A percentile compares a stretch with the other conserved stretches of the same genome.
Evolutionary conservation across 2,888 invertebrate species (phyloP).

Genomic region (Ophioninae sp.): DNA sequence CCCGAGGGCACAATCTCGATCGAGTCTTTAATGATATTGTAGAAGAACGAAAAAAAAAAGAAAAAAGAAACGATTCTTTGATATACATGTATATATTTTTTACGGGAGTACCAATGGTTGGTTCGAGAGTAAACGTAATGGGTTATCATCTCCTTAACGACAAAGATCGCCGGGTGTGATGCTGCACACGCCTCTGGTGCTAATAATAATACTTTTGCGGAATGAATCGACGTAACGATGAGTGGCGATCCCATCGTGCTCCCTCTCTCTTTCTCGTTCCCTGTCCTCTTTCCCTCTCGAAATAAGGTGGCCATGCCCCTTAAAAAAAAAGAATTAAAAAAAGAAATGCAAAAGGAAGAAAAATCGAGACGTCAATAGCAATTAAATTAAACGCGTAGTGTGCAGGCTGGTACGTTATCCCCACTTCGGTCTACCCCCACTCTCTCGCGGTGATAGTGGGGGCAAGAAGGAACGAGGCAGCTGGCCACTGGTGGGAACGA

Average conservation of each 20-base stretch:
- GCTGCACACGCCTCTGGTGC: slow-evolving; percentile 36
- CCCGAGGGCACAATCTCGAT: slow-evolving; percentile 7
- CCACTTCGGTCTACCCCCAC: not conserved
- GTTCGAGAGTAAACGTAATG: slow-evolving; percentile 37
- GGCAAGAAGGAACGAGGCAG: slow-evolving; percentile 66
- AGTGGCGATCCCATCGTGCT: slow-evolving; percentile 47
- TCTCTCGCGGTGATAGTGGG: not conserved
- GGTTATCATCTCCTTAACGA: slow-evolving; percentile 46
- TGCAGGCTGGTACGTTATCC: slow-evolving; percentile 55
- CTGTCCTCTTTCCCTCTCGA: slow-evolving; percentile 15
- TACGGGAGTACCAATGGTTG: not conserved
- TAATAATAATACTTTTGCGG: slow-evolving; percentile 59
- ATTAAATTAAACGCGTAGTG: slow-evolving; percentile 76
- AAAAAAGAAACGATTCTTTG: not conserved
- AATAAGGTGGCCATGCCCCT: slow-evolving; percentile 47
- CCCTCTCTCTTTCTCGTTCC: slow-evolving; percentile 3
- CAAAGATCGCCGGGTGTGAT: slow-evolving; percentile 41
- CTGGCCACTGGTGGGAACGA: slow-evolving; percentile 66
- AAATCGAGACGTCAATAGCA: slow-evolving; percentile 76
- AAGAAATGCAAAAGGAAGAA: slow-evolving; percentile 32
- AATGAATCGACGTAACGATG: slow-evolving; percentile 54
- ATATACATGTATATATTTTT: not conserved
- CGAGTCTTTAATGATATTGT: slow-evolving; percentile 29
- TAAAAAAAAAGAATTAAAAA: slow-evolving; percentile 61
- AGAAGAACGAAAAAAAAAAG: slow-evolving; percentile 14